Evolutionary conservation across 92 coral and sea anemone species (phyloP), one percentile per base, ranked within the genome.

Genomic region (Plumapathes pennacea): DNA sequence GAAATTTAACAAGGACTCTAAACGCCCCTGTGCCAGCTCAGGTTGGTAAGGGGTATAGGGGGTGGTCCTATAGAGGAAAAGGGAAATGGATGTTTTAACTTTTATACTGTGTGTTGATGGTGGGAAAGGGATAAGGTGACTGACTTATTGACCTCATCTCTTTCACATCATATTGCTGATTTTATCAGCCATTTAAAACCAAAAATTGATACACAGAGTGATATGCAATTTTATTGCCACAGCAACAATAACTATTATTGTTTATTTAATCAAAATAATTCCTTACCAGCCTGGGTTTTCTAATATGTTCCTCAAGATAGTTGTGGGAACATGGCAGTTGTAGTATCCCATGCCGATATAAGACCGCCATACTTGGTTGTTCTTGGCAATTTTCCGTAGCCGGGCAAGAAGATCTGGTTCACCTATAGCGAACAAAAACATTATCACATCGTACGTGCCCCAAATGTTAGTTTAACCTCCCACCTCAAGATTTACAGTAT

Each of bases 31-130:
- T n/a, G 98, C 92, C 50, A 92, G 77, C 71, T 92, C 98, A 42
- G 98, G 98, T 63, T 92, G 98, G 71, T 92, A 92, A 7, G 98
- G 98, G 8, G 98, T 92, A 42, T 92, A 92, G 40, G 92, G 96
- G 38, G 98, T 92, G 57, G 86, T 84, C 98, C 98, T 92, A 34
- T 12, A 25, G 17, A 48, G 33, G n/a, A 3, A 11, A 12, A 50
- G 23, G 21, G 29, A 1, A 7, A 23, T 2, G 4, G 18, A 23
- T 24, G n/a, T n/a, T n/a, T n/a, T n/a, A n/a, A n/a, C n/a, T n/a
- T n/a, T n/a, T n/a, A n/a, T n/a, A n/a, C n/a, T n/a, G n/a, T n/a
- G n/a, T n/a, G n/a, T n/a, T n/a, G n/a, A n/a, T n/a, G n/a, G n/a
- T n/a, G n/a, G n/a, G n/a, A n/a, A n/a, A n/a, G n/a, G n/a, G n/a